Conservation (phyloP, 2,888 invertebrate genomes). For the Philopedon plagiatum region DNA sequence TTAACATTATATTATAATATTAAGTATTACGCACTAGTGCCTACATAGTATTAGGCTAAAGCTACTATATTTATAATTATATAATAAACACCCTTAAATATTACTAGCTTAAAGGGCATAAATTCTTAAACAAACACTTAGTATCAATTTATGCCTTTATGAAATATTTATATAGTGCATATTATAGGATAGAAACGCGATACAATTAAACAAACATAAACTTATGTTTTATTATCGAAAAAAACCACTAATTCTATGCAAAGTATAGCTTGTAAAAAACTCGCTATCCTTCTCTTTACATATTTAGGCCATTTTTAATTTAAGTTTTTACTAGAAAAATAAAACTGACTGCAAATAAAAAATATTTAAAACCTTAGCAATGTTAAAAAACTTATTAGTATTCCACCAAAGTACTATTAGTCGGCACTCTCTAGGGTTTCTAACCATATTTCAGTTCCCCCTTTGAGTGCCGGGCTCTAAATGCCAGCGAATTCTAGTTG, state of each 20-base stretch:
- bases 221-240: slow-evolving; percentile 73
- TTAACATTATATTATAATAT: slow-evolving; percentile 53
- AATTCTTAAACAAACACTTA: slow-evolving; percentile 23
- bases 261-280: slow-evolving; percentile 87
- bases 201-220: slow-evolving; percentile 48
- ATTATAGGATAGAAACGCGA: slow-evolving; percentile 38
- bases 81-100: slow-evolving; percentile 59
- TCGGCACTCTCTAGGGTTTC: too few relatives aligned
- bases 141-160: slow-evolving; percentile 41
- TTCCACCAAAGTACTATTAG: too few relatives aligned
- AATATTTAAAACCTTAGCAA: too few relatives aligned
- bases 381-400: too few relatives aligned
- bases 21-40: slow-evolving; percentile 60
- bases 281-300: slow-evolving; percentile 60
- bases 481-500: too few relatives aligned
- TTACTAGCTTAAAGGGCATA: slow-evolving; percentile 45
- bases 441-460: too few relatives aligned
- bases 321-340: slow-evolving; percentile 19
- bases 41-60: slow-evolving; percentile 61
- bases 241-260: slow-evolving; percentile 93
- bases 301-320: slow-evolving; percentile 42
- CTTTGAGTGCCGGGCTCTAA: too few relatives aligned
- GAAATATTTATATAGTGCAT: slow-evolving; percentile 50
- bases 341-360: slow-evolving; percentile 5
- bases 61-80: slow-evolving; percentile 59